A percentile compares a stretch with the other conserved stretches of the same genome.
phyloP scores from a whole-genome alignment of 2,888 invertebrate species.

The Nematopogon swammerdamellus region DNA sequence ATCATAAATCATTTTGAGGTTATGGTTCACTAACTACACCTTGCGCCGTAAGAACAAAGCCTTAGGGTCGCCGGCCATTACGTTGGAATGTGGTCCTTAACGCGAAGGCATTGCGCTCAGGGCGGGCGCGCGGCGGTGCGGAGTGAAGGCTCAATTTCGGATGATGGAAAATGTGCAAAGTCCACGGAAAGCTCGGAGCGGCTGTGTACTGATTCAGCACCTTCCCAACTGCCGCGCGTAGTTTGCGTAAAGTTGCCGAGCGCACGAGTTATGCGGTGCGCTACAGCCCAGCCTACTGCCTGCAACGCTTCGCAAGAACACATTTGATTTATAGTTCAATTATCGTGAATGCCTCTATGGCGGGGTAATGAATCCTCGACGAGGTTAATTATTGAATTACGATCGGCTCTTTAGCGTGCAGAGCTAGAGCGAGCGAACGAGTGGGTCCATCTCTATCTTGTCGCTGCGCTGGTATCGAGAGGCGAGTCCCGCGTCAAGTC shows the following conservation, averaged over 20 bases:
- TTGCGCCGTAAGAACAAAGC: not conserved
- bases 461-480: no score
- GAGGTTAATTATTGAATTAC: constrained; percentile 14
- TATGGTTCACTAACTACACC: constrained; percentile 36
- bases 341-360: not conserved
- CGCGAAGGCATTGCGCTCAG: constrained; percentile 12
- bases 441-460: no score
- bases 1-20: constrained; percentile 55
- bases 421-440: no score
- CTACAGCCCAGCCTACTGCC: no score
- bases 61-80: not conserved
- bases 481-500: no score
- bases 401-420: constrained; percentile 18
- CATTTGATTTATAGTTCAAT: constrained; percentile 48
- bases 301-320: constrained; percentile 12
- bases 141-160: not conserved
- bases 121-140: constrained; percentile 29
- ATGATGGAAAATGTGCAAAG: constrained; percentile 1
- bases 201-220: constrained; percentile 37
- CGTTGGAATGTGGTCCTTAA: constrained; percentile 16
- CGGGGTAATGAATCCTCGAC: not conserved
- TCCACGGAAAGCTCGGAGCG: constrained; percentile 20
- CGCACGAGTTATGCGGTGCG: constrained; percentile 17
- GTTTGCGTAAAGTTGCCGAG: constrained; percentile 31
- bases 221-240: constrained; percentile 24